phyloP scores from a whole-genome alignment of 1,140 invertebrate species.

The Platorchestia sp. region DNA sequence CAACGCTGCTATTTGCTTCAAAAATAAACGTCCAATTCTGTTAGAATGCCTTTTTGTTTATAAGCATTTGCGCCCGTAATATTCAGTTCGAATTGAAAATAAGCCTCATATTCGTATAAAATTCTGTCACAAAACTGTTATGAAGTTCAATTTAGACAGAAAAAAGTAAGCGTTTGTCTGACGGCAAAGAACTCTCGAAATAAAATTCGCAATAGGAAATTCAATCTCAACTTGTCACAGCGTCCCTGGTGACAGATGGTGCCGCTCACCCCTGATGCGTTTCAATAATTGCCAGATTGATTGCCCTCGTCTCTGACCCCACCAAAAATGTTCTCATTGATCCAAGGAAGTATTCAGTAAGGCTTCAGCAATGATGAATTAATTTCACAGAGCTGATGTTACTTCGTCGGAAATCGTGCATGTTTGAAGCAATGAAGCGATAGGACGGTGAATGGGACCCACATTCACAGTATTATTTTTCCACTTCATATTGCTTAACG shows the following conservation, averaged over 20 bases:
- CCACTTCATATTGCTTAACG: background rate
- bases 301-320: conserved; percentile 75
- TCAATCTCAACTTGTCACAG: background rate
- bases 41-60: background rate
- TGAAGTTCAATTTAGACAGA: no score
- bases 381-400: background rate
- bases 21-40: background rate
- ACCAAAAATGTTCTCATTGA: conserved; percentile 72
- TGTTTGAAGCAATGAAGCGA: background rate
- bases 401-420: background rate
- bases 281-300: conserved; percentile 70
- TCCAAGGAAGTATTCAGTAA: background rate
- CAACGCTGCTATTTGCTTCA: background rate
- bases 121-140: no score
- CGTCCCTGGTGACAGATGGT: background rate
- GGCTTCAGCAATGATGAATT: background rate
- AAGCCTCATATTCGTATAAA: background rate
- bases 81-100: background rate
- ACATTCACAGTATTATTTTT: background rate
- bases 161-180: background rate
- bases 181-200: background rate
- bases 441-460: background rate
- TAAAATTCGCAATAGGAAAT: background rate
- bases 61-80: background rate
- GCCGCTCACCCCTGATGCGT: background rate